These are phyloP conservation scores for Drosophila falleni DNA, from an alignment of 2,888 invertebrate species.

Conservation along the genomic window DNA sequence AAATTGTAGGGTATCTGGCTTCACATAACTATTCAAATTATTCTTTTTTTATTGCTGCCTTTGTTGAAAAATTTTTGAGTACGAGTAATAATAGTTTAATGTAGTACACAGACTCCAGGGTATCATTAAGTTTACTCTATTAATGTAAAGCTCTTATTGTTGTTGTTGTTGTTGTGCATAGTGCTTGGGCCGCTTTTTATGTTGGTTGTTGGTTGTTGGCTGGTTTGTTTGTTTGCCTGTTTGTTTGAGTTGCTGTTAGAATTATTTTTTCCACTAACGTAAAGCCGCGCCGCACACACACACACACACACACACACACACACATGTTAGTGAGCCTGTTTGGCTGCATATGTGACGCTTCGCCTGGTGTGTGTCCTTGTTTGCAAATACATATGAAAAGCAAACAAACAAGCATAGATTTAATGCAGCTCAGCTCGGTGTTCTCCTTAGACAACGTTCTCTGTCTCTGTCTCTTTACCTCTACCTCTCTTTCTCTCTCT, in stretches of 20 bases:
- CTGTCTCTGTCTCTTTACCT: neutral
- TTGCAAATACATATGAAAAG: slow-evolving; percentile 78
- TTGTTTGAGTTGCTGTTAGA: slow-evolving; percentile 82
- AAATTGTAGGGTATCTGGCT: neutral
- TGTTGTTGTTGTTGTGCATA: slow-evolving; percentile 17
- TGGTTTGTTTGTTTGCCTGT: slow-evolving; percentile 72
- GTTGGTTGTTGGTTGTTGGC: slow-evolving; percentile 70
- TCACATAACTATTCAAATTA: neutral
- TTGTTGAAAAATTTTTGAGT: neutral
- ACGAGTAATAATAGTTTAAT: neutral
- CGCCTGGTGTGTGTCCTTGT: slow-evolving; percentile 60
- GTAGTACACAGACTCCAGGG: slow-evolving; percentile 2
- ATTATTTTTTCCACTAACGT: slow-evolving; percentile 79
- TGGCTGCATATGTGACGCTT: slow-evolving; percentile 54
- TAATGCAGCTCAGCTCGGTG: slow-evolving; percentile 65
- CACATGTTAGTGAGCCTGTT: slow-evolving; percentile 29
- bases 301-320: slow-evolving; percentile 41
- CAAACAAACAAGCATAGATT: slow-evolving; percentile 77
- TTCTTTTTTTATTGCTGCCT: neutral
- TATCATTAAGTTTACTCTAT: slow-evolving; percentile 6
- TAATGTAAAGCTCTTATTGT: slow-evolving; percentile 11
- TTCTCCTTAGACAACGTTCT: slow-evolving; percentile 17
- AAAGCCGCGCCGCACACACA: slow-evolving; percentile 70
- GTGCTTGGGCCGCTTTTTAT: slow-evolving; percentile 73
- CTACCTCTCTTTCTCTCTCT: slow-evolving; percentile 12